These are phyloP conservation scores for Pseudomyrmex concolor DNA, from an alignment of 1,140 invertebrate genomes.

Conservation along the genomic window DNA sequence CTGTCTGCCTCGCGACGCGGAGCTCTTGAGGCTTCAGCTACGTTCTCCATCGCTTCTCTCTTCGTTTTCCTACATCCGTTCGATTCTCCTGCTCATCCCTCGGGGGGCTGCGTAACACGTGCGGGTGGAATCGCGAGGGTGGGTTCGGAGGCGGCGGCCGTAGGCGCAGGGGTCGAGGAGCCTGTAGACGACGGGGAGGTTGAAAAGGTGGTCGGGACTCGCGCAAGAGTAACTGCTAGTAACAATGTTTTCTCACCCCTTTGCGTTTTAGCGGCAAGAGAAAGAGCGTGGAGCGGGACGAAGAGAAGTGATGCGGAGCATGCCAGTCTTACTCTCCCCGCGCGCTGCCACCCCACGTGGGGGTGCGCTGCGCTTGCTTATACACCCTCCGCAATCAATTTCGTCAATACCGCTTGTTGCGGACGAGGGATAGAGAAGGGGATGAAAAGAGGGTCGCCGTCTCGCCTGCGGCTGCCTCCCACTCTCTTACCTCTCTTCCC, in stretches of 20 bases:
- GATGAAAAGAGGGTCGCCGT: slow-evolving; percentile 60
- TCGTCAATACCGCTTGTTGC: slow-evolving; percentile 84
- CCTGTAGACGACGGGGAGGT: slow-evolving; percentile 6
- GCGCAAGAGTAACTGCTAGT: slow-evolving; percentile 81
- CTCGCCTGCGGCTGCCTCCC: slow-evolving; percentile 69
- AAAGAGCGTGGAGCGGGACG: neutral
- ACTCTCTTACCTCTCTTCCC: slow-evolving; percentile 53
- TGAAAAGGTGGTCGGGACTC: slow-evolving; percentile 59
- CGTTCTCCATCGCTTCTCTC: slow-evolving; percentile 34
- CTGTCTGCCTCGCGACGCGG: slow-evolving; percentile 72
- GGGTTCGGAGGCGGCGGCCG: slow-evolving; percentile 58
- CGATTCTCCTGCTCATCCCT: slow-evolving; percentile 73
- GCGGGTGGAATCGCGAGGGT: slow-evolving; percentile 68
- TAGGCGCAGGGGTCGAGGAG: slow-evolving; percentile 36
- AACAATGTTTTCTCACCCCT: slow-evolving; percentile 84
- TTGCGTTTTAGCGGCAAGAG: slow-evolving; percentile 76
- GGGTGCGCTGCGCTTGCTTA: slow-evolving; percentile 73
- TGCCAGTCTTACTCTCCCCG: slow-evolving; percentile 50
- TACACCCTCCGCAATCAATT: slow-evolving; percentile 82
- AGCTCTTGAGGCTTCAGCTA: slow-evolving; percentile 74
- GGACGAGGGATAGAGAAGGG: slow-evolving; percentile 72
- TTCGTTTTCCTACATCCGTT: slow-evolving; percentile 68
- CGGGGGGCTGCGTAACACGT: slow-evolving; percentile 77
- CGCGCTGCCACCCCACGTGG: slow-evolving; percentile 59
- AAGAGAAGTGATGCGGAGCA: slow-evolving; percentile 48